Evolutionary conservation across 1,140 invertebrate species (phyloP).

Genomic region (Drosophila arizonae): DNA sequence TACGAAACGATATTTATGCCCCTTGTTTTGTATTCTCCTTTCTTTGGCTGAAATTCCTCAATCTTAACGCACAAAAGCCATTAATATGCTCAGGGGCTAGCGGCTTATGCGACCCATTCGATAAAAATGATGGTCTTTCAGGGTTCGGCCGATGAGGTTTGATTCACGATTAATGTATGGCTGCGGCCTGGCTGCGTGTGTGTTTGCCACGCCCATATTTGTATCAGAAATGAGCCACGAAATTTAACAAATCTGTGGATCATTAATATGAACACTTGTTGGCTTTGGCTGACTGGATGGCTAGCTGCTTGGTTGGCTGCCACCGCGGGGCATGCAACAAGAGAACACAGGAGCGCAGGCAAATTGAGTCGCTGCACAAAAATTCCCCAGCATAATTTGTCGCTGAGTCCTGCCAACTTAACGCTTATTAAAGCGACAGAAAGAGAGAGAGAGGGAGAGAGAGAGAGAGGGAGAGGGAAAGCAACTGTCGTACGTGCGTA

Average conservation of each 20-base stretch:
- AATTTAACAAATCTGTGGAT: conserved; percentile 79
- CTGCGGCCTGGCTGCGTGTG: neutral
- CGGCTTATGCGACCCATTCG: conserved; percentile 25
- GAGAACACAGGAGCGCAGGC: conserved; percentile 15
- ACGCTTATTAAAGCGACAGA: conserved; percentile 68
- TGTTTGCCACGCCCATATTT: conserved; percentile 33
- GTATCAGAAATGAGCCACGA: conserved; percentile 63
- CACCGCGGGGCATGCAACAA: conserved; percentile 26
- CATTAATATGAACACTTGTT: conserved; percentile 79
- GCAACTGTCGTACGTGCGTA: conserved; percentile 45
- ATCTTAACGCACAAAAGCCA: conserved; percentile 66
- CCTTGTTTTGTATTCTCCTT: conserved; percentile 7
- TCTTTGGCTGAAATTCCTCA: conserved; percentile 59
- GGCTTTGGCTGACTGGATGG: neutral
- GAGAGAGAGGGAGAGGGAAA: neutral
- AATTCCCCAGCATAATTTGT: conserved; percentile 57
- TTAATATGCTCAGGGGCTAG: conserved; percentile 67
- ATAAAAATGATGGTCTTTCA: conserved; percentile 37
- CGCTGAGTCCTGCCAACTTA: conserved; percentile 65
- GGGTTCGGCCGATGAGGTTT: conserved; percentile 28
- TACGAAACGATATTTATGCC: conserved; percentile 42
- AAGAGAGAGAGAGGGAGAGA: neutral
- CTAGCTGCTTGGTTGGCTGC: conserved; percentile 5
- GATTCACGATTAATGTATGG: conserved; percentile 63
- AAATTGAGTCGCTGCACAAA: conserved; percentile 65